A percentile compares a stretch with the other conserved stretches of the same genome.
Evolutionary conservation across 2,888 invertebrate genomes (phyloP).

Genomic region (Itoplectis maculator): DNA sequence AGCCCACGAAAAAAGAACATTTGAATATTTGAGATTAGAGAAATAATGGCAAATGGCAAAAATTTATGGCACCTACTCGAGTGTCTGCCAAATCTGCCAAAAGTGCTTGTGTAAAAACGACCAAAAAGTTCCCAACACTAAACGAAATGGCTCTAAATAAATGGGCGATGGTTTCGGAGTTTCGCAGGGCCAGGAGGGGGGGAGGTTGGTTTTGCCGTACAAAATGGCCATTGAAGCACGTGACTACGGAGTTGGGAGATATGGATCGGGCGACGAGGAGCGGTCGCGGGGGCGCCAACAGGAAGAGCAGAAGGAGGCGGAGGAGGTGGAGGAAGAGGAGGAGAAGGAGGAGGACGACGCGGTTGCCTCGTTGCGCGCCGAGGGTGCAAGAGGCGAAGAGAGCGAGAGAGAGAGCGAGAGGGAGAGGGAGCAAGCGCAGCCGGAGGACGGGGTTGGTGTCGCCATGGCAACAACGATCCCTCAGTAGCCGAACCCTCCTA

Average conservation of each 20-base stretch:
- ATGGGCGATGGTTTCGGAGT: conserved; percentile 21
- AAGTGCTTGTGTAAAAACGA: too few relatives aligned
- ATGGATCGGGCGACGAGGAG: conserved; percentile 78
- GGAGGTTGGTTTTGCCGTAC: conserved; percentile 67
- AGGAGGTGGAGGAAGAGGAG: conserved; percentile 53
- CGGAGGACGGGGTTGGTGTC: conserved; percentile 81
- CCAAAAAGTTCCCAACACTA: too few relatives aligned
- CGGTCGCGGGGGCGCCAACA: conserved; percentile 61
- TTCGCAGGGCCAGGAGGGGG: too few relatives aligned
- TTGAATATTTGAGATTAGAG: too few relatives aligned
- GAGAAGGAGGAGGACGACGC: conserved; percentile 45
- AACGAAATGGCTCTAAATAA: too few relatives aligned
- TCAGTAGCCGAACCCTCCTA: conserved; percentile 82
- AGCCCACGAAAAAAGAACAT: too few relatives aligned
- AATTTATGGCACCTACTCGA: too few relatives aligned
- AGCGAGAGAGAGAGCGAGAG: conserved; percentile 66
- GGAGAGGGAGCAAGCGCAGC: conserved; percentile 72
- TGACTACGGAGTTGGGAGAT: conserved; percentile 79
- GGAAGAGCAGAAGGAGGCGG: conserved; percentile 60
- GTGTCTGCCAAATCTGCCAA: too few relatives aligned
- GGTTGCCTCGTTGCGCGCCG: conserved; percentile 44
- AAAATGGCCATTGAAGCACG: conserved; percentile 82
- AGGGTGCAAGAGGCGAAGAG: conserved; percentile 50
- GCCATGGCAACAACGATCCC: conserved; percentile 84
- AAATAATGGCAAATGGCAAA: too few relatives aligned